phyloP scores from a whole-genome alignment of 2,113 vertebrate species.

The Thunnus thynnus region DNA sequence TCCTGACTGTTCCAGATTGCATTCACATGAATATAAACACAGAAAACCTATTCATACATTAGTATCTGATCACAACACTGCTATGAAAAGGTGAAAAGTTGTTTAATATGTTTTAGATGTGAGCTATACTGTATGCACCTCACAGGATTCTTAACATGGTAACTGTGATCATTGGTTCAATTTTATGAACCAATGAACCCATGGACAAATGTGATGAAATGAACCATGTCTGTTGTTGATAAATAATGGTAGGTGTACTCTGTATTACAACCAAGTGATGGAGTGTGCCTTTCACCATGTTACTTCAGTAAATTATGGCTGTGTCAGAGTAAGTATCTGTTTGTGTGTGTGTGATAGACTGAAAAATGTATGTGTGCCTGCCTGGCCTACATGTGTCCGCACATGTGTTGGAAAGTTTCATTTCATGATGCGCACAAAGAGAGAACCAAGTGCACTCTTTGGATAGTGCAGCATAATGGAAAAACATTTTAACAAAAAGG shows the following conservation, averaged over 20 bases:
- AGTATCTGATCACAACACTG: not conserved
- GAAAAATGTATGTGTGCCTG: not conserved
- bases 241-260: slow-evolving; percentile 6
- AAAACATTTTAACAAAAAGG: not conserved
- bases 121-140: slow-evolving; percentile 13
- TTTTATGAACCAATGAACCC: slow-evolving; percentile 40
- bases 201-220: slow-evolving; percentile 20
- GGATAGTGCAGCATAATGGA: not conserved
- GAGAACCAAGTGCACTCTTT: not conserved
- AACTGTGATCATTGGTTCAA: slow-evolving; percentile 27
- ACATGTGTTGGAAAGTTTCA: not conserved
- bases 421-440: not conserved
- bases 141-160: not conserved
- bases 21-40: not conserved
- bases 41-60: not conserved
- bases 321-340: slow-evolving; percentile 13
- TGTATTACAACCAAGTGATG: not conserved
- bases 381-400: not conserved
- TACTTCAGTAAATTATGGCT: not conserved
- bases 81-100: not conserved
- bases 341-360: not conserved
- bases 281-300: slow-evolving; percentile 10
- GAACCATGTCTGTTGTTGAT: slow-evolving; percentile 29
- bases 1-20: not conserved
- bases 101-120: slow-evolving; percentile 23